A percentile compares a stretch with the other conserved stretches of the same genome.
phyloP scores from a whole-genome alignment of 2,888 invertebrate genomes.

The Netelia fuscicornis region DNA sequence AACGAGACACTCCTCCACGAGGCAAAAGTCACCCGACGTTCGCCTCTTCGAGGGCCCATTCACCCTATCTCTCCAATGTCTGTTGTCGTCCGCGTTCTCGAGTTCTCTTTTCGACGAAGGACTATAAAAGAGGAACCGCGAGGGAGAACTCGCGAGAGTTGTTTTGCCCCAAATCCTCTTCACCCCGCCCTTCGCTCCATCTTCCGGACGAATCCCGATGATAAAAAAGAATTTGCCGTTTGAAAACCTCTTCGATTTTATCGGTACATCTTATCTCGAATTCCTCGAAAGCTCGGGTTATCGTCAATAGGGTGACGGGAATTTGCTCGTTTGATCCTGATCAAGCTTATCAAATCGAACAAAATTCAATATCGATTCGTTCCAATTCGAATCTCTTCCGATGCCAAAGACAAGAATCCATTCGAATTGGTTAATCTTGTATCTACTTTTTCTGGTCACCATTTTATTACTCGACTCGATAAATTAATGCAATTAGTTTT shows the following conservation, averaged over 20 bases:
- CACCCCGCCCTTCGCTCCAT: too few relatives aligned
- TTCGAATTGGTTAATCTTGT: too few relatives aligned
- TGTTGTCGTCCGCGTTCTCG: not conserved
- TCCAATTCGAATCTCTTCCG: too few relatives aligned
- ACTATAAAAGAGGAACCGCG: not conserved
- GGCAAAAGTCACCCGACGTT: conserved; percentile 32
- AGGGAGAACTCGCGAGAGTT: not conserved
- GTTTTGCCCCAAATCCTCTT: not conserved
- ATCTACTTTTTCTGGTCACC: too few relatives aligned
- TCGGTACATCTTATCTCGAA: not conserved
- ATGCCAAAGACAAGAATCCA: too few relatives aligned
- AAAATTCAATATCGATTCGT: too few relatives aligned
- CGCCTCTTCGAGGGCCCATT: conserved; percentile 30
- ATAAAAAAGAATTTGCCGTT: not conserved
- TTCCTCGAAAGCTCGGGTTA: not conserved
- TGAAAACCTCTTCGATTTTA: not conserved
- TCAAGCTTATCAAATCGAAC: too few relatives aligned
- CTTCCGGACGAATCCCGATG: not conserved
- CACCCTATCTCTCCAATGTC: conserved; percentile 3
- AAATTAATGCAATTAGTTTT: too few relatives aligned
- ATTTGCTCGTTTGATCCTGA: too few relatives aligned
- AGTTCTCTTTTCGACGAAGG: conserved; percentile 21
- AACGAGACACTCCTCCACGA: conserved; percentile 36
- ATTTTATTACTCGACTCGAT: too few relatives aligned
- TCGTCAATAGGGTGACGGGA: too few relatives aligned